These are phyloP conservation scores for Tiliacea aurago DNA, from an alignment of 2,888 invertebrate species.

Conservation along the genomic window DNA sequence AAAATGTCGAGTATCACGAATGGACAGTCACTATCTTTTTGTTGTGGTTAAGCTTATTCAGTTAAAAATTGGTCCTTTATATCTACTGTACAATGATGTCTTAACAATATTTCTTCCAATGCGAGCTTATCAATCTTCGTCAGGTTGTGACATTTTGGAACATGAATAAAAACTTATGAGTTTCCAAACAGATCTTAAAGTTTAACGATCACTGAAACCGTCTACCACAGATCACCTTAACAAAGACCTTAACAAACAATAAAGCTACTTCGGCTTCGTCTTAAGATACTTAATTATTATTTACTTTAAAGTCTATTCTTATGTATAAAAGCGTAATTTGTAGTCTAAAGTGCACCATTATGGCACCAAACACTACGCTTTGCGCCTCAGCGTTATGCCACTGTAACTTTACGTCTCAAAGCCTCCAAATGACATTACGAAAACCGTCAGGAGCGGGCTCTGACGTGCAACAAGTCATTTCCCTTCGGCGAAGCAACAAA, in stretches of 20 bases:
- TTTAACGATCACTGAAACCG: constrained; percentile 20
- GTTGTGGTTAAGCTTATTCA: constrained; percentile 47
- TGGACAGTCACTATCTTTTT: constrained; percentile 56
- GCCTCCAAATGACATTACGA: constrained; percentile 56
- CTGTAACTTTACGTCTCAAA: constrained; percentile 47
- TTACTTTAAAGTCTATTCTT: constrained; percentile 16
- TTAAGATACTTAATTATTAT: constrained; percentile 7
- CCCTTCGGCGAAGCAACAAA: constrained; percentile 61
- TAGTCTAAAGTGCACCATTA: constrained; percentile 23
- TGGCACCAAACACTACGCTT: constrained; percentile 21
- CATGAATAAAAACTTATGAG: constrained; percentile 31
- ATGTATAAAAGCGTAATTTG: constrained; percentile 30
- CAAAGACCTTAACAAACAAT: constrained; percentile 21
- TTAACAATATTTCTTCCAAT: constrained; percentile 51
- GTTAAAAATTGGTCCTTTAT: constrained; percentile 60
- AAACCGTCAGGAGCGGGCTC: constrained; percentile 54
- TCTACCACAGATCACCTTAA: constrained; percentile 4
- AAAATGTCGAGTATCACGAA: constrained; percentile 67
- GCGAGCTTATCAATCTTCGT: constrained; percentile 60
- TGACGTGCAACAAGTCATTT: constrained; percentile 67
- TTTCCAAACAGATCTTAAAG: constrained; percentile 16
- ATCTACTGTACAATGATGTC: constrained; percentile 53
- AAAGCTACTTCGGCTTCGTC: constrained; percentile 8
- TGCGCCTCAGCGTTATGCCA: constrained; percentile 32
- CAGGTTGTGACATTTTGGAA: constrained; percentile 41